Conservation (phyloP, 2,113 vertebrate genomes). For the Hemiscyllium ocellatum region DNA sequence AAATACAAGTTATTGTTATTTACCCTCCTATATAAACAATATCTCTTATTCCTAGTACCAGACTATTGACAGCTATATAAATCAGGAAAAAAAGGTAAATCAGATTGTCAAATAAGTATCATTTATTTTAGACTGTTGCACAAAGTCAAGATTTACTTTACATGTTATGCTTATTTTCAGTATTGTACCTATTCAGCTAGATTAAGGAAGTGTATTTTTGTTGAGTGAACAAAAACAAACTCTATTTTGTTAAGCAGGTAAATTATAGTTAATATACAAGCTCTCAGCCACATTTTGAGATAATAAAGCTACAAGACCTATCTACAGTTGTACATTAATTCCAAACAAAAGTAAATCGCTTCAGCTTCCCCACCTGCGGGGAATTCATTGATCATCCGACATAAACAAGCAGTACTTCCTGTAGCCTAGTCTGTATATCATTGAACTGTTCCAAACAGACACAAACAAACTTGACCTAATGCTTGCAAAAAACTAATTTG, state of each 20-base stretch:
- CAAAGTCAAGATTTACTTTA: not conserved
- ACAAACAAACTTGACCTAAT: slow-evolving; percentile 34
- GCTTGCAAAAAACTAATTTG: slow-evolving; percentile 27
- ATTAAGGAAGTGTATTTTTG: not conserved
- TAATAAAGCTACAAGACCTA: not conserved
- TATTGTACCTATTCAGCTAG: not conserved
- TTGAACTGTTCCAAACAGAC: slow-evolving; percentile 24
- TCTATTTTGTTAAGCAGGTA: not conserved
- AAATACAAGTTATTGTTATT: not conserved
- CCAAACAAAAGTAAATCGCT: not conserved
- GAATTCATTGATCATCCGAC: slow-evolving; percentile 25
- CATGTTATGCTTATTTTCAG: not conserved
- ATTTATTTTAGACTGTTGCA: not conserved
- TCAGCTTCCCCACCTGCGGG: slow-evolving; percentile 27
- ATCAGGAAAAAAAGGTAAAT: no score
- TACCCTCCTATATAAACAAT: not conserved
- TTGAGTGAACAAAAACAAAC: not conserved
- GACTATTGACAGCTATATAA: not conserved
- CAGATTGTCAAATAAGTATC: not conserved
- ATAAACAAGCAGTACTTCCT: slow-evolving; percentile 33
- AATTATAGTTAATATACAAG: not conserved
- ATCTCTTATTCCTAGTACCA: not conserved
- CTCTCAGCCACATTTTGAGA: not conserved
- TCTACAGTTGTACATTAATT: not conserved
- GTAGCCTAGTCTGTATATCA: not conserved